These are phyloP conservation scores for Arge pagana DNA, from an alignment of 2,888 invertebrate genomes.

Conservation along the genomic window DNA sequence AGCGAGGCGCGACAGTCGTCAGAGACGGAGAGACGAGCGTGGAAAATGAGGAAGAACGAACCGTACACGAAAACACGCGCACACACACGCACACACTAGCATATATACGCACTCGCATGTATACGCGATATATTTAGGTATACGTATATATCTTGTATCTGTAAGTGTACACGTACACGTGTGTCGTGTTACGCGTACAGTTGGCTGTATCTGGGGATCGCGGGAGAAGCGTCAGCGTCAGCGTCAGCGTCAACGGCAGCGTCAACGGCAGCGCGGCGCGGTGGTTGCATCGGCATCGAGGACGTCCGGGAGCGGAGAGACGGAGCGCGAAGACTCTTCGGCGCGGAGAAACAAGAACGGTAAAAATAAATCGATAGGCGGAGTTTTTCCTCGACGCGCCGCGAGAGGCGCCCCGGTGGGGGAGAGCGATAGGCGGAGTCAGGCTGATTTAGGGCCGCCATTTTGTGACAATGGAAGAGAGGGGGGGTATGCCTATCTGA, in stretches of 20 bases:
- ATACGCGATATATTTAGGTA: too few species aligned
- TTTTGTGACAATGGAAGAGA: constrained; percentile 57
- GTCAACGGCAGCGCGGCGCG: too few species aligned
- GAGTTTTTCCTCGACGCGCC: constrained; percentile 55
- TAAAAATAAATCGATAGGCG: constrained; percentile 59
- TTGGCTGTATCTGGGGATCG: too few species aligned
- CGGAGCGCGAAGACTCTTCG: constrained; percentile 19
- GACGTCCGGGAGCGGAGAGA: constrained; percentile 2
- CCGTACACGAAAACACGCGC: not conserved
- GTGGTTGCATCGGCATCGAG: not conserved
- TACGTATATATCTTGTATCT: too few species aligned
- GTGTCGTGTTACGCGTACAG: too few species aligned
- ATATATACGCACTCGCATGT: too few species aligned
- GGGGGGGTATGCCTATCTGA: constrained; percentile 57
- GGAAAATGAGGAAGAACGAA: constrained; percentile 7
- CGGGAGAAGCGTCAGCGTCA: too few species aligned
- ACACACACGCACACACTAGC: not conserved
- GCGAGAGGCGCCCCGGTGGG: constrained; percentile 42
- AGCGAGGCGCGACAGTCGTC: too few species aligned
- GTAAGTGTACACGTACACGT: too few species aligned
- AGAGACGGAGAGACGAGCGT: not conserved
- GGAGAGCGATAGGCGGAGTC: constrained; percentile 55
- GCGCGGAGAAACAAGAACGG: constrained; percentile 46
- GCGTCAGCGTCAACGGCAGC: too few species aligned
- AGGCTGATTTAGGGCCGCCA: constrained; percentile 58